Conservation (phyloP, 92 coral and sea anemone genomes). For the Virgularia gustaviana region DNA sequence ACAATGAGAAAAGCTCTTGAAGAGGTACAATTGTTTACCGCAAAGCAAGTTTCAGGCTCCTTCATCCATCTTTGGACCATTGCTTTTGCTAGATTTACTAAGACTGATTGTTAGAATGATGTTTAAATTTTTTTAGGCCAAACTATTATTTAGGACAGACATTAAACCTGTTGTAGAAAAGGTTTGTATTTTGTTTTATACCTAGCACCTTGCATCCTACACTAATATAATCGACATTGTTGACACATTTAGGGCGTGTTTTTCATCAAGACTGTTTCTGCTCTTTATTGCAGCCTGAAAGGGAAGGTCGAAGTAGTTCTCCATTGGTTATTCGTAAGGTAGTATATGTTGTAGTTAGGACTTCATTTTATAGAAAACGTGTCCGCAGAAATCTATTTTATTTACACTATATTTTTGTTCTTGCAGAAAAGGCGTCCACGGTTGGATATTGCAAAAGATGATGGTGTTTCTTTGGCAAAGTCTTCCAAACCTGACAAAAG, state of each 20-base stretch:
- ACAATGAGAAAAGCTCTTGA: conserved; percentile 82
- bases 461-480: conserved; percentile 65
- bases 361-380: too few relatives aligned
- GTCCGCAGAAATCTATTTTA: too few relatives aligned
- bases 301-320: conserved; percentile 75
- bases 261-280: not conserved
- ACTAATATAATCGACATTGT: not conserved
- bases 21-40: too few relatives aligned
- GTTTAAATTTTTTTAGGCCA: conserved; percentile 57
- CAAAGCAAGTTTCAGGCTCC: too few relatives aligned
- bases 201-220: too few relatives aligned
- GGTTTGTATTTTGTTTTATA: too few relatives aligned
- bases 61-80: not conserved
- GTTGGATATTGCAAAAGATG: conserved; percentile 67
- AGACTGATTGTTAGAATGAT: not conserved
- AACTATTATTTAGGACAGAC: conserved; percentile 75
- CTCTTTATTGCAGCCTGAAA: conserved; percentile 54
- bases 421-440: conserved; percentile 75
- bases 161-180: conserved; percentile 43
- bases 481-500: conserved; percentile 56
- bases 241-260: not conserved
- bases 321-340: conserved; percentile 75
- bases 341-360: not conserved
- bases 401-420: too few relatives aligned
- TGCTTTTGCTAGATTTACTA: not conserved